phyloP scores from a whole-genome alignment of 2,797 vertebrate species.

The Parauchenoglanis punctatus region DNA sequence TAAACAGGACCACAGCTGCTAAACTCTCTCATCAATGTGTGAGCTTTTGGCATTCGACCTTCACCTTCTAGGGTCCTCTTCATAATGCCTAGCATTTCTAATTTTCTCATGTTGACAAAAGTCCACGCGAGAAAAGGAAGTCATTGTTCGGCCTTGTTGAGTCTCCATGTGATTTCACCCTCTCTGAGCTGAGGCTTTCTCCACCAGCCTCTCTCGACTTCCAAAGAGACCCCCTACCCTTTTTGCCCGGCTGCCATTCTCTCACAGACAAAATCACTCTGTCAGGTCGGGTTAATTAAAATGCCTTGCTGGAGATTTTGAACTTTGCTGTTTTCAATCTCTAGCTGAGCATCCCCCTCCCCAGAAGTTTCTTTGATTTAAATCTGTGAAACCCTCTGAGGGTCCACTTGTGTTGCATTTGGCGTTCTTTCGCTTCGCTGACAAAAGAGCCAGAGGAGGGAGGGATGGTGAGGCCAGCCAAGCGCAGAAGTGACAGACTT shows the following conservation, averaged over 20 bases:
- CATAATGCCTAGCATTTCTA: slow-evolving; percentile 60
- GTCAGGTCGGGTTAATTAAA: slow-evolving; percentile 66
- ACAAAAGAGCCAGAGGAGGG: slow-evolving; percentile 37
- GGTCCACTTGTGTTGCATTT: slow-evolving; percentile 57
- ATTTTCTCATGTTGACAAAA: slow-evolving; percentile 67
- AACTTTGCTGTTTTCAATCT: slow-evolving; percentile 57
- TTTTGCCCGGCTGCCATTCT: slow-evolving; percentile 57
- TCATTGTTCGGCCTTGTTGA: slow-evolving; percentile 62
- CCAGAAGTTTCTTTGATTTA: slow-evolving; percentile 57
- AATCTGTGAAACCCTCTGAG: slow-evolving; percentile 55
- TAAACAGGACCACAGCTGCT: slow-evolving; percentile 65
- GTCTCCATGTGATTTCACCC: slow-evolving; percentile 61
- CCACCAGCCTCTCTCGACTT: slow-evolving; percentile 46
- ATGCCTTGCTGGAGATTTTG: slow-evolving; percentile 60
- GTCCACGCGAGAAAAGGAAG: slow-evolving; percentile 57
- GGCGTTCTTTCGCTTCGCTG: slow-evolving; percentile 44
- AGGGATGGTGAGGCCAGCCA: slow-evolving; percentile 40
- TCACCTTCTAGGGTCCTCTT: slow-evolving; percentile 59
- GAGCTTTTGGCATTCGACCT: slow-evolving; percentile 60
- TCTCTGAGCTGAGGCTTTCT: slow-evolving; percentile 55
- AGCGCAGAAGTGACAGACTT: slow-evolving; percentile 55
- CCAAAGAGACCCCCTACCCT: slow-evolving; percentile 52
- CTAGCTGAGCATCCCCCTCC: slow-evolving; percentile 31
- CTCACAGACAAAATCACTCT: slow-evolving; percentile 61
- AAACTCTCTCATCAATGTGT: slow-evolving; percentile 62